phyloP scores from a whole-genome alignment of 2,888 invertebrate genomes.

The Hermaeophaga mercurialis region DNA sequence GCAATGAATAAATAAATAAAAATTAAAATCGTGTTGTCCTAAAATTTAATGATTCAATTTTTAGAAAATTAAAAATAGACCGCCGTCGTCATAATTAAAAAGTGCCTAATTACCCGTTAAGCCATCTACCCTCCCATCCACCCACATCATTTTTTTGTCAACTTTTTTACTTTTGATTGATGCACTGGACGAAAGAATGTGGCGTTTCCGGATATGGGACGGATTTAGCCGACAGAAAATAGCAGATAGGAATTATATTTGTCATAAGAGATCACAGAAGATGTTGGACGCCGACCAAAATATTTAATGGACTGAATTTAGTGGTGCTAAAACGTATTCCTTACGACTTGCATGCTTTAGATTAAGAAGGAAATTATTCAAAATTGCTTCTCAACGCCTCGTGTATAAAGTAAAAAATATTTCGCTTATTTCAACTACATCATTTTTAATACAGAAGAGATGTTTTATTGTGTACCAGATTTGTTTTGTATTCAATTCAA shows the following conservation, averaged over 20 bases:
- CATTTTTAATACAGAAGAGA: too few relatives aligned
- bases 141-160: neutral
- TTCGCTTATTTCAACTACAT: too few relatives aligned
- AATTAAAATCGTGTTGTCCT: too few relatives aligned
- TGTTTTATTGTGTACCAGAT: too few relatives aligned
- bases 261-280: slow-evolving; percentile 6
- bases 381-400: too few relatives aligned
- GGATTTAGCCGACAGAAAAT: neutral
- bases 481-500: too few relatives aligned
- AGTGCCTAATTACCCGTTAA: neutral
- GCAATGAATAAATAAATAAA: too few relatives aligned
- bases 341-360: too few relatives aligned
- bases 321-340: slow-evolving; percentile 4
- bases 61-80: too few relatives aligned
- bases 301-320: slow-evolving; percentile 16
- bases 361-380: too few relatives aligned
- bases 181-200: slow-evolving; percentile 1
- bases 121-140: neutral
- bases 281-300: slow-evolving; percentile 18
- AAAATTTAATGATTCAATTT: too few relatives aligned
- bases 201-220: slow-evolving; percentile 6
- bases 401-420: too few relatives aligned
- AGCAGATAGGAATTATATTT: slow-evolving; percentile 5
- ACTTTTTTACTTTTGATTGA: neutral
- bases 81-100: neutral